A percentile compares a stretch with the other conserved stretches of the same genome.
phyloP scores from a whole-genome alignment of 2,797 vertebrate genomes.

The Clarias fuscus region DNA sequence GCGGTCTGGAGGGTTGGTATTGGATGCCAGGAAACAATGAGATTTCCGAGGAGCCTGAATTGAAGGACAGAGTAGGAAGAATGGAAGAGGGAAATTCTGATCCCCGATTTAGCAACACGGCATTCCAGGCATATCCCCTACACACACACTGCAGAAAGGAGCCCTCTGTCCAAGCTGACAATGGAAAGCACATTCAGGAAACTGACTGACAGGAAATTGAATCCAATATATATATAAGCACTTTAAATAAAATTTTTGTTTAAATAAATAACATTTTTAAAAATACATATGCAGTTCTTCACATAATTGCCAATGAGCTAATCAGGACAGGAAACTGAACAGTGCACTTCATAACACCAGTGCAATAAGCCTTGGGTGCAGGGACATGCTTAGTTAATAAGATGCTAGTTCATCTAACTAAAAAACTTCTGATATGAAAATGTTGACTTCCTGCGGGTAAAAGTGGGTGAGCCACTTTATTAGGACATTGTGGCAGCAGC shows the following conservation, averaged over 20 bases:
- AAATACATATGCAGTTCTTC: too few relatives aligned
- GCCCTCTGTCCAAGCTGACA: neutral
- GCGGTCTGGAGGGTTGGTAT: constrained; percentile 57
- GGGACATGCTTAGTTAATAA: neutral
- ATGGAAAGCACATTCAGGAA: neutral
- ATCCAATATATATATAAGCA: neutral
- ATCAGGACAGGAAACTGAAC: neutral
- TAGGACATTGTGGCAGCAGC: neutral
- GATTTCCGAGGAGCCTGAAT: constrained; percentile 66
- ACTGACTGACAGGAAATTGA: constrained; percentile 30
- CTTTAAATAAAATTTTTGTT: too few relatives aligned
- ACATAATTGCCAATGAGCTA: too few relatives aligned
- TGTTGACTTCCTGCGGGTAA: too few relatives aligned
- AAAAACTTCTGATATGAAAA: neutral
- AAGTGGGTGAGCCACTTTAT: neutral
- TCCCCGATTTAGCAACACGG: constrained; percentile 53
- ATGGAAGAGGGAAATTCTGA: constrained; percentile 72
- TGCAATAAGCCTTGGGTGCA: neutral
- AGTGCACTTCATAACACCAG: neutral
- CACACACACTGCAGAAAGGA: constrained; percentile 54
- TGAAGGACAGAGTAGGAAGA: constrained; percentile 73
- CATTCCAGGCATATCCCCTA: constrained; percentile 55
- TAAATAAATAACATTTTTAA: neutral
- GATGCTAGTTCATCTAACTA: neutral
- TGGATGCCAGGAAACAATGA: constrained; percentile 75